Evolutionary conservation across 2,113 vertebrate species (phyloP).

Genomic region (Tenrec ecaudatus): DNA sequence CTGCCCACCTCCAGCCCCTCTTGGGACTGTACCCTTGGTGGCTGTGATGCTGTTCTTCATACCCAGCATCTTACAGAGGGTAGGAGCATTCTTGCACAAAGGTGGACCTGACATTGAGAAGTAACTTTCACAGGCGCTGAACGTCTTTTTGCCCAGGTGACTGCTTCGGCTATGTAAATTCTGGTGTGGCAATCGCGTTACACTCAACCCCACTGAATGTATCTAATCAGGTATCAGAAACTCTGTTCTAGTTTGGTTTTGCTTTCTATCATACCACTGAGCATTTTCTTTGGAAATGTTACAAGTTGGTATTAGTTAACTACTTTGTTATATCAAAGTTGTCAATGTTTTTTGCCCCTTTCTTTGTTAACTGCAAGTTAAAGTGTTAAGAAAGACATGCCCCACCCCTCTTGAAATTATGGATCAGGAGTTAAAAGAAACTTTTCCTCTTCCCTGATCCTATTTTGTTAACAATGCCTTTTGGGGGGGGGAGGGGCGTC

Average conservation of each 20-base stretch:
- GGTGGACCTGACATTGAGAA: not conserved
- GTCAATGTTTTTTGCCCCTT: not conserved
- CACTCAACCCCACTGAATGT: not conserved
- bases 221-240: not conserved
- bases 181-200: not conserved
- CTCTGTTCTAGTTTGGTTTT: not conserved
- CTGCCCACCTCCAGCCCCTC: not conserved
- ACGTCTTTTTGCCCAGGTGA: constrained; percentile 20
- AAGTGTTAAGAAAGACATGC: not conserved
- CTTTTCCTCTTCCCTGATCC: not conserved
- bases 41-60: not conserved
- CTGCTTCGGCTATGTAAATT: not conserved
- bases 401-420: constrained; percentile 5
- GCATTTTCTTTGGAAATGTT: constrained; percentile 19
- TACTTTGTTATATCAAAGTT: constrained; percentile 10
- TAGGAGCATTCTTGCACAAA: not conserved
- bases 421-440: not conserved
- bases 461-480: constrained; percentile 30
- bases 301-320: not conserved
- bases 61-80: not conserved
- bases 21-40: not conserved
- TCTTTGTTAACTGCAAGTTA: constrained; percentile 20
- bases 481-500: not conserved
- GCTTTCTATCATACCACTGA: constrained; percentile 13
- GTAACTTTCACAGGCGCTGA: not conserved